phyloP scores from a whole-genome alignment of 1,140 invertebrate genomes.

The Pachypeltis micranthus region DNA sequence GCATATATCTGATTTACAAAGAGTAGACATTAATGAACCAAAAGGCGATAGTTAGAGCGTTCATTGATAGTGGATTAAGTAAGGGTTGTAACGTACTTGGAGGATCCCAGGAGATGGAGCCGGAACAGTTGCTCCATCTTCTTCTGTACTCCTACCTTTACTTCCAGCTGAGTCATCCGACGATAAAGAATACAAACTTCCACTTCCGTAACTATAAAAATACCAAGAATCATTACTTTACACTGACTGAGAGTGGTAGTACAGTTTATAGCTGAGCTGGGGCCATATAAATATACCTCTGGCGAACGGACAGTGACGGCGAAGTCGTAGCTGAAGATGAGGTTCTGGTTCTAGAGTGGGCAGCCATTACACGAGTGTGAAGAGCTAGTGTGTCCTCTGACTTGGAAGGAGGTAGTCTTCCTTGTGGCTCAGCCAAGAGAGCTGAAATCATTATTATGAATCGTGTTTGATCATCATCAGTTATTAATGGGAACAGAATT shows the following conservation, averaged over 20 bases:
- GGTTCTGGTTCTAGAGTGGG: slow-evolving; percentile 36
- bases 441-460: slow-evolving; percentile 5
- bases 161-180: slow-evolving; percentile 27
- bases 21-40: slow-evolving; percentile 10
- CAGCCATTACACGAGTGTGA: slow-evolving; percentile 32
- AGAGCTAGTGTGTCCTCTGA: slow-evolving; percentile 61
- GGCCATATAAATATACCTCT: no score
- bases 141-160: slow-evolving; percentile 24
- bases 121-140: slow-evolving; percentile 28
- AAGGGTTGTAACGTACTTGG: slow-evolving; percentile 37
- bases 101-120: slow-evolving; percentile 45
- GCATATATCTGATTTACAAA: slow-evolving; percentile 61
- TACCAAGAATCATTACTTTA: background rate
- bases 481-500: no score
- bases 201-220: slow-evolving; percentile 22
- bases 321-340: slow-evolving; percentile 52
- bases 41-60: no score
- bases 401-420: slow-evolving; percentile 52
- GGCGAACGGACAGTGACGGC: slow-evolving; percentile 46
- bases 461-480: no score
- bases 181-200: slow-evolving; percentile 29
- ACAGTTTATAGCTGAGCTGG: no score
- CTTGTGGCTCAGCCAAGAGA: slow-evolving; percentile 15
- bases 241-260: no score
- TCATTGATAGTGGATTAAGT: background rate